Base-by-base conservation (phyloP, 1,140 invertebrate species). In the Trachymyrmex septentrionalis region DNA sequence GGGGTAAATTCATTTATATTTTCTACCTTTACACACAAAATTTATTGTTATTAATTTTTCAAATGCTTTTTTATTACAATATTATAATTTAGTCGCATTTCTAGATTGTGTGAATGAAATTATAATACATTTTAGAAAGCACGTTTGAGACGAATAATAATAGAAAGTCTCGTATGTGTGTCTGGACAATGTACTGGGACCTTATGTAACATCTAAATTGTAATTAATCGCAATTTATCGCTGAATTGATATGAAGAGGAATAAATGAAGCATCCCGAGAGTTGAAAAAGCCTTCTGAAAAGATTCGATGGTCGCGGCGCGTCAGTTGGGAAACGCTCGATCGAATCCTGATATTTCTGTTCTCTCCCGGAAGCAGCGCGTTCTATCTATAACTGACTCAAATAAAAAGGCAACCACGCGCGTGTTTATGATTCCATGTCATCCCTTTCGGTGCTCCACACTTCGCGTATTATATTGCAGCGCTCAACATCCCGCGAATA, bases 381-480 rank as follows among this genome's bases (percentile, higher is more conserved):
- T 61, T 84, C 69, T 73, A 73, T 84, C 80, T 84, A 73, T 84
- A 84, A 84, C 80, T 19, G 80, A 27, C 55, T 84, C 24, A 21
- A 84, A 84, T 75, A 75, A 84, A 84, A 84, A 84, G 69, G 9
- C n/a, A 24, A 61, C 53, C 14, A 19, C 10, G 55, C 38, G 55
- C 69, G 67, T 61, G 80, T 73, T 84, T 75, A 84, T 63, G 44
- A 73, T 84, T 73, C 80, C 69, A 67, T 59, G 67, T 24, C 80
- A 48, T 82, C 78, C 50, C 44, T 50, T 53, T 30, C 38, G 34
- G 12, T n/a, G 55, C 69, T 75, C 55, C 19, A 50, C 59, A 75
- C 55, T 59, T 73, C 30, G 10, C 67, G 67, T 50, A 61, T 84
- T 84, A 73, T 73, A 73, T 84, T 48, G 44, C 27, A n/a, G 44